Conservation (phyloP, 2,888 invertebrate species). For the Alsophila aescularia region DNA sequence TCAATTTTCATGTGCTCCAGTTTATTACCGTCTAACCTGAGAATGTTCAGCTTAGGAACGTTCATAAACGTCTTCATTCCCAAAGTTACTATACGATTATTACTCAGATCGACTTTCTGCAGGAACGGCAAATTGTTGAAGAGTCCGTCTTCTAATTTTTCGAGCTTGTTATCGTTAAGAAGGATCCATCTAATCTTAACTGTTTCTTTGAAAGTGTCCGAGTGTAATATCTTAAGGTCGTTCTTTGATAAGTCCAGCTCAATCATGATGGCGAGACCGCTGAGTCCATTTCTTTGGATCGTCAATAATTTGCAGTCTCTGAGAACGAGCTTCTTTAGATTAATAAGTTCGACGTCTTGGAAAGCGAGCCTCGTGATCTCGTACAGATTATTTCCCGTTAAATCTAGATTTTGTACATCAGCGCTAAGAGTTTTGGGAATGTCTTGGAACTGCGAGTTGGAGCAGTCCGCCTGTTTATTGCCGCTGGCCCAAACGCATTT, state of each 20-base stretch:
- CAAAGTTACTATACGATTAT: constrained; percentile 89
- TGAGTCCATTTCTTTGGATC: constrained; percentile 90
- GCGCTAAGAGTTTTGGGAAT: constrained; percentile 90
- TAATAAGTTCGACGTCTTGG: constrained; percentile 87
- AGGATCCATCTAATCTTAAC: constrained; percentile 88
- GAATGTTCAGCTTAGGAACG: constrained; percentile 86
- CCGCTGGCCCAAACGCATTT: constrained; percentile 94
- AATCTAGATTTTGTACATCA: constrained; percentile 89
- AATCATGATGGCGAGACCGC: constrained; percentile 90
- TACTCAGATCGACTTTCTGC: constrained; percentile 90
- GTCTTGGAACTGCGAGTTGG: constrained; percentile 85
- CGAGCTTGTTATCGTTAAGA: constrained; percentile 90
- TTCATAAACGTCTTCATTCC: constrained; percentile 89
- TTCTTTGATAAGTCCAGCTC: constrained; percentile 93
- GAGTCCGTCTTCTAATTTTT: constrained; percentile 88
- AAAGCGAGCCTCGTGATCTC: constrained; percentile 88
- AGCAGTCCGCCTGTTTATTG: constrained; percentile 93
- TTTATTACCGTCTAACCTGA: constrained; percentile 90
- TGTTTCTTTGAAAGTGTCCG: constrained; percentile 89
- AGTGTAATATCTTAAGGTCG: constrained; percentile 86
- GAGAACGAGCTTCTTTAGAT: constrained; percentile 92
- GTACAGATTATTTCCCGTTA: constrained; percentile 88
- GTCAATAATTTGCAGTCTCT: constrained; percentile 89
- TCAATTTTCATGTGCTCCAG: constrained; percentile 87
- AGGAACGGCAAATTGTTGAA: constrained; percentile 90